phyloP scores from a whole-genome alignment of 2,797 vertebrate genomes.

The Dryobates pubescens region DNA sequence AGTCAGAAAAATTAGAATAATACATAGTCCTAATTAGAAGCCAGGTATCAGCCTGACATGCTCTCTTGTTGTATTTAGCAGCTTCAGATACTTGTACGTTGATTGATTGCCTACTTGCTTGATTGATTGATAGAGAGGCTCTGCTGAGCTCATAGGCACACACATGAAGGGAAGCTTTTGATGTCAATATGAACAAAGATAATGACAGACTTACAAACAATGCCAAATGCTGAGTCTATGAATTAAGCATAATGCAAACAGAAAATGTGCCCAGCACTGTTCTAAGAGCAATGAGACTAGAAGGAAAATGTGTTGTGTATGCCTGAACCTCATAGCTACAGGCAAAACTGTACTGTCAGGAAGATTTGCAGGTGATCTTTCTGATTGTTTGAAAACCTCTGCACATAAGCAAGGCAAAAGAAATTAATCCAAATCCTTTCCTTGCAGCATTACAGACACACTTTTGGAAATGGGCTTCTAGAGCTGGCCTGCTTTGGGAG shows the following conservation, averaged over 20 bases:
- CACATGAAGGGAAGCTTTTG: constrained; percentile 45
- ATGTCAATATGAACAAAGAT: constrained; percentile 66
- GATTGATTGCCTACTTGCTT: constrained; percentile 63
- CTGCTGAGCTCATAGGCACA: constrained; percentile 2
- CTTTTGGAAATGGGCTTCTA: neutral
- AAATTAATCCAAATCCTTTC: constrained; percentile 37
- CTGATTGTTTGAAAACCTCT: constrained; percentile 44
- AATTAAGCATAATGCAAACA: constrained; percentile 42
- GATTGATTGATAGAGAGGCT: constrained; percentile 69
- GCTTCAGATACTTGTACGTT: neutral
- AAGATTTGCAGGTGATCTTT: constrained; percentile 60
- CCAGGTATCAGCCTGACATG: constrained; percentile 58
- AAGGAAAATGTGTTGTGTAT: constrained; percentile 12
- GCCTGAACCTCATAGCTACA: constrained; percentile 34
- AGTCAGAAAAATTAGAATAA: constrained; percentile 68
- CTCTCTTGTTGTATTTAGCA: constrained; percentile 42
- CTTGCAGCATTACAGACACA: neutral
- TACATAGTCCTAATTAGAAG: constrained; percentile 64
- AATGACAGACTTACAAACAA: constrained; percentile 68
- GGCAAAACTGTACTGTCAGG: constrained; percentile 42
- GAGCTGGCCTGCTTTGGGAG: neutral
- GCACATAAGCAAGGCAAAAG: neutral
- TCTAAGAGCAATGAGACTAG: constrained; percentile 6
- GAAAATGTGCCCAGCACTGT: neutral
- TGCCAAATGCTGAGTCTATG: constrained; percentile 52